Conservation (phyloP, 2,888 invertebrate genomes). For the Julus scanicus region DNA sequence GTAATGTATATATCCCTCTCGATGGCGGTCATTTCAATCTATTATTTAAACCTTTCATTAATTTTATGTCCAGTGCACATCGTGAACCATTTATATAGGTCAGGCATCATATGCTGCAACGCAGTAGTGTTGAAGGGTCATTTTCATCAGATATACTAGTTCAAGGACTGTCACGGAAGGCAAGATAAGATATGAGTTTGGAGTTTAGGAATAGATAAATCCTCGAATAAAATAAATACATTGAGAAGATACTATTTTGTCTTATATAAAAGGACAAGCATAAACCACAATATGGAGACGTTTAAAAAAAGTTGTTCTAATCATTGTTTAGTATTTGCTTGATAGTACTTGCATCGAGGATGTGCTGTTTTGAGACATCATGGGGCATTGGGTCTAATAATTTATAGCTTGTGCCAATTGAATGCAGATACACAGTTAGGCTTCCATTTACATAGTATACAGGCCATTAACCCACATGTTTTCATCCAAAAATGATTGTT, state of each 20-base stretch:
- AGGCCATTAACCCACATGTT: constrained; percentile 26
- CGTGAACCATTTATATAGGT: neutral
- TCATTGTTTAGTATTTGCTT: neutral
- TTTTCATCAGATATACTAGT: neutral
- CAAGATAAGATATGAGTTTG: neutral
- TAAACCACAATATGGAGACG: neutral
- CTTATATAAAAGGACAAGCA: neutral
- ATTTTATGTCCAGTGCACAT: neutral
- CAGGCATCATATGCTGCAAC: neutral
- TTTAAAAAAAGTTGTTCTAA: neutral
- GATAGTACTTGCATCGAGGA: neutral
- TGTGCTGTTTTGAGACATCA: constrained; percentile 6
- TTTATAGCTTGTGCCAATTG: neutral
- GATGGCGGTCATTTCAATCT: constrained; percentile 15
- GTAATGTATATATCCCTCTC: neutral
- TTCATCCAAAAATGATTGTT: neutral
- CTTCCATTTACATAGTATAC: neutral
- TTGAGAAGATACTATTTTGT: neutral
- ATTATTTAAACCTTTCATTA: constrained; percentile 20
- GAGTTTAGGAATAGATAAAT: neutral
- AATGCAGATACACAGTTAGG: constrained; percentile 11
- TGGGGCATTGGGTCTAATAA: constrained; percentile 22
- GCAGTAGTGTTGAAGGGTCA: neutral
- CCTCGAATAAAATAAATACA: neutral
- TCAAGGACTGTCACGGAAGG: neutral